phyloP scores from a whole-genome alignment of 2,888 invertebrate species.

The Epistrophe eligans region DNA sequence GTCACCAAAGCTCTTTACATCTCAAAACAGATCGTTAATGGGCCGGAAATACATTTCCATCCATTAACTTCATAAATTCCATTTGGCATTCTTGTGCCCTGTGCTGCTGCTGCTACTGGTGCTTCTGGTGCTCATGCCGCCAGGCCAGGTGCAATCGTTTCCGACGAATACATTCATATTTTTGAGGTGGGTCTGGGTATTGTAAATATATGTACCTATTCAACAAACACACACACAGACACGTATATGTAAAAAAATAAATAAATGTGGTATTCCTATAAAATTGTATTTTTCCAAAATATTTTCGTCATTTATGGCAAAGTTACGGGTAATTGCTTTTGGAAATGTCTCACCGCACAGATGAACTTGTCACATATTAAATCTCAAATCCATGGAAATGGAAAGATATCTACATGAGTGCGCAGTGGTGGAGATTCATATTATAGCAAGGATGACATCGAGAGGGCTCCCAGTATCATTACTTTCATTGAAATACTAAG shows the following conservation, averaged over 20 bases:
- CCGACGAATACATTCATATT: background rate
- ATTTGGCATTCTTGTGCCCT: constrained; percentile 11
- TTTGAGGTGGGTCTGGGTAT: background rate
- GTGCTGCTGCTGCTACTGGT: no score
- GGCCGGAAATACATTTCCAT: constrained; percentile 61
- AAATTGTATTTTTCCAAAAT: constrained; percentile 2
- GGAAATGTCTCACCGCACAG: constrained; percentile 52
- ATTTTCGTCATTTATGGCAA: constrained; percentile 21
- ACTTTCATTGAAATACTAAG: background rate
- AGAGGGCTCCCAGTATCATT: background rate
- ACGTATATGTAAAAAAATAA: background rate
- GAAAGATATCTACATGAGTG: background rate
- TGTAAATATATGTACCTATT: background rate
- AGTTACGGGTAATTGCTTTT: constrained; percentile 57
- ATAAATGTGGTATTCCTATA: background rate
- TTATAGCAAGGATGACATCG: background rate
- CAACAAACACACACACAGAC: background rate
- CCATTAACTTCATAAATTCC: constrained; percentile 50
- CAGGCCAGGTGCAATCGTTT: constrained; percentile 30
- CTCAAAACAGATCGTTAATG: constrained; percentile 41
- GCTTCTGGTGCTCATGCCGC: background rate
- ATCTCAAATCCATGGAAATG: background rate
- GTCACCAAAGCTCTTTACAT: constrained; percentile 26
- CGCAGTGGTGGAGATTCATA: background rate
- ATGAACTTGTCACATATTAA: constrained; percentile 40